phyloP scores from a whole-genome alignment of 2,797 vertebrate species.

The Echeneis naucrates region DNA sequence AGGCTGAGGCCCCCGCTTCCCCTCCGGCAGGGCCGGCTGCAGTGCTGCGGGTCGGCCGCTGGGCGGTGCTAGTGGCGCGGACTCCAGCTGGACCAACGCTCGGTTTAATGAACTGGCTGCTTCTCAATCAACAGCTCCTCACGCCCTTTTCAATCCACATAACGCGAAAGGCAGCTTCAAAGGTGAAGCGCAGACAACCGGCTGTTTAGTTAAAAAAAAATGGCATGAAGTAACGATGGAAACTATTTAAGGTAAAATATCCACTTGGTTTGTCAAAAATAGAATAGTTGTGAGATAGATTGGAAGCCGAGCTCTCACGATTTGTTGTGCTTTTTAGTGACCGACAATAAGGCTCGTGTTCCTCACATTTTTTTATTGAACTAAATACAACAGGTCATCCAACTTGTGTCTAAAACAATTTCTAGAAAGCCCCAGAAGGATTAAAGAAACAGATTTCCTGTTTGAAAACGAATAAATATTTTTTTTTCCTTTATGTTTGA shows the following conservation, averaged over 20 bases:
- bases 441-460: background rate
- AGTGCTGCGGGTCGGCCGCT: slow-evolving; percentile 2
- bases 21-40: slow-evolving; percentile 3
- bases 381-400: background rate
- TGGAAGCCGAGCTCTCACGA: background rate
- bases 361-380: too few relatives aligned
- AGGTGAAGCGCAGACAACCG: too few relatives aligned
- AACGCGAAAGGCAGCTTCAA: too few relatives aligned
- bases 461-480: background rate
- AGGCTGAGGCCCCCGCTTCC: slow-evolving; percentile 37
- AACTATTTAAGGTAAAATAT: background rate
- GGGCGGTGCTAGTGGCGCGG: slow-evolving; percentile 50
- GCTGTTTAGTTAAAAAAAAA: too few relatives aligned
- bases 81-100: background rate
- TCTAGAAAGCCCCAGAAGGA: background rate
- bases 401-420: background rate
- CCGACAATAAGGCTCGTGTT: background rate
- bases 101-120: background rate
- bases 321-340: background rate
- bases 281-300: background rate
- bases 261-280: background rate
- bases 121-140: background rate
- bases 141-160: too few relatives aligned
- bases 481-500: too few relatives aligned
- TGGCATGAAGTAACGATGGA: background rate